Evolutionary conservation across 2,113 vertebrate species (phyloP).

Genomic region (Vimba vimba): DNA sequence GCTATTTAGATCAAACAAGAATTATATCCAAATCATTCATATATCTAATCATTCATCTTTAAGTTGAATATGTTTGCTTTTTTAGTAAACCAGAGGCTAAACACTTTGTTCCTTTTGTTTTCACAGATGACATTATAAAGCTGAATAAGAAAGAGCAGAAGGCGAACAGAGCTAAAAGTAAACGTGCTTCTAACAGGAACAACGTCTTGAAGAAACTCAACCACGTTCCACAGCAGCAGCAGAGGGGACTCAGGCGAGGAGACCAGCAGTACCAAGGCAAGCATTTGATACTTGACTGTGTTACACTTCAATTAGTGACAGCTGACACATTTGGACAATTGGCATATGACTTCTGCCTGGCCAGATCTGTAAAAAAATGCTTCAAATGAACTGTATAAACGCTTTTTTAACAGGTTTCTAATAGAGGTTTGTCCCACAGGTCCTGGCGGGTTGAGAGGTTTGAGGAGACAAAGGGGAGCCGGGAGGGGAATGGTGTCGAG

Average conservation of each 20-base stretch:
- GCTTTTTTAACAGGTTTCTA: not conserved
- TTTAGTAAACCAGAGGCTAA: not conserved
- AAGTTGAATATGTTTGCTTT: not conserved
- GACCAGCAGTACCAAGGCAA: conserved; percentile 54
- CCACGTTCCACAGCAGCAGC: conserved; percentile 41
- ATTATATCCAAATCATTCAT: not conserved
- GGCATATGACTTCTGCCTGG: not conserved
- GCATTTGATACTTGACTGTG: conserved; percentile 7
- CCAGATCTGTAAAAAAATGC: not conserved
- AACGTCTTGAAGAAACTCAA: conserved; percentile 56
- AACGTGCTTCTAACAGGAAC: conserved; percentile 47
- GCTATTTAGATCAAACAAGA: too few relatives aligned
- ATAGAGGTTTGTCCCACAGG: conserved; percentile 61
- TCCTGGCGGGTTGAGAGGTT: conserved; percentile 53
- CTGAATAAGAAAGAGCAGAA: conserved; percentile 59
- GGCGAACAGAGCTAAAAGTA: conserved; percentile 51
- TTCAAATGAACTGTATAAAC: not conserved
- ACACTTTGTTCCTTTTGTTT: not conserved
- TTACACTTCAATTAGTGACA: not conserved
- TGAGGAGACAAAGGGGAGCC: conserved; percentile 28
- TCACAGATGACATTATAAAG: conserved; percentile 65
- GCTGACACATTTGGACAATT: not conserved
- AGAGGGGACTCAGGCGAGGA: conserved; percentile 47
- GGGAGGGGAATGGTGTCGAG: conserved; percentile 2
- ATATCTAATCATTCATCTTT: not conserved